These are phyloP conservation scores for Chlorospingus semifuscus DNA, from an alignment of 2,797 vertebrate species.

Conservation along the genomic window DNA sequence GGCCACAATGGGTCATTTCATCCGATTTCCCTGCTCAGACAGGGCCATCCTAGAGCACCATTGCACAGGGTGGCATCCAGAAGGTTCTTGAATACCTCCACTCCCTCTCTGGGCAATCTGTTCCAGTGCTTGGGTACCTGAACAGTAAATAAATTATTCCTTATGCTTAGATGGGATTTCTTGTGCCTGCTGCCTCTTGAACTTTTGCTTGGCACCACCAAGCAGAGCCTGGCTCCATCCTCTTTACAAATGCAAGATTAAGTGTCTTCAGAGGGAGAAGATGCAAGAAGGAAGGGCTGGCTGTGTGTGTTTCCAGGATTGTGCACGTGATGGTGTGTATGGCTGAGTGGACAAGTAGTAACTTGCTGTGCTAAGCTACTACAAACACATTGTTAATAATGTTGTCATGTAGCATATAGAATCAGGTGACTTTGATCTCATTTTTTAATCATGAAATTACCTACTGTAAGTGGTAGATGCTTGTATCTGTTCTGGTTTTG, in stretches of 20 bases:
- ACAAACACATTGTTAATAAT: background rate
- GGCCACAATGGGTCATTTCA: background rate
- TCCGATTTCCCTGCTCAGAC: background rate
- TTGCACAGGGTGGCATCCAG: background rate
- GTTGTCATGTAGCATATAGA: background rate
- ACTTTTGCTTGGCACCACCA: background rate
- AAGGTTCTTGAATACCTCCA: background rate
- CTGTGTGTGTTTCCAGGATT: background rate
- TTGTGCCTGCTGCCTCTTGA: background rate
- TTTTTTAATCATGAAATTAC: background rate
- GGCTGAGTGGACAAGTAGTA: background rate
- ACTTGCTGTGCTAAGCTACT: background rate
- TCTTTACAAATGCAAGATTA: background rate
- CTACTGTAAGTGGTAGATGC: background rate
- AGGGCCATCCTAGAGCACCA: background rate
- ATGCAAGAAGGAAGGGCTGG: background rate
- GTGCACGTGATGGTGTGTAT: background rate
- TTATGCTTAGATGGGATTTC: background rate
- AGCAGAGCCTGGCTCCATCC: background rate
- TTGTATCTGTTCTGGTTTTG: background rate
- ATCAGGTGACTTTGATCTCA: background rate
- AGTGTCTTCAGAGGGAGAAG: background rate
- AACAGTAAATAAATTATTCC: background rate
- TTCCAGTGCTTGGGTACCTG: background rate
- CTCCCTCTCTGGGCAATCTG: background rate